Evolutionary conservation across 1,140 invertebrate species (phyloP), one percentile per base, ranked within the genome.

Genomic region (Theocolax elegans): DNA sequence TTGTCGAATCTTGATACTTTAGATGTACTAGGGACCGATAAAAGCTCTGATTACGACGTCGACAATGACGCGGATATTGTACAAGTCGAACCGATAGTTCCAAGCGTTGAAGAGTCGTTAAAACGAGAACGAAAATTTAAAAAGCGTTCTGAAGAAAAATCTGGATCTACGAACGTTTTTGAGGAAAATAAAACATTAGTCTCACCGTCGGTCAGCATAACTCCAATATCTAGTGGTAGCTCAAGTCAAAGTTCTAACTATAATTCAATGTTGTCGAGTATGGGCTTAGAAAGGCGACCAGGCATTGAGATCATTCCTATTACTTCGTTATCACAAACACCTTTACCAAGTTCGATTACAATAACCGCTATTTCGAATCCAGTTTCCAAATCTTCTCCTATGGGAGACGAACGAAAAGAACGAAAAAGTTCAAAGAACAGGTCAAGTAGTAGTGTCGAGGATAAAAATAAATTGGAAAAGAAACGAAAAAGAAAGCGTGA

Each of bases 241-340:
- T 59, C 69, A 0, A 19, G 65, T 80, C 87, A 69, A 81, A 74
- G 35, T 27, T 84, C 85, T 1, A 89, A 86, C 75, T 88, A 92
- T 67, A 89, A 88, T 17, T 90, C 90, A 7, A 89, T 91, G 75
- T 79, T 92, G 3, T 89, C 89, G 17, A 85, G 86, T 17, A 89
- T 90, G 82, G 86, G 87, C 21, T 81, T 92, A 31, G 91, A 92
- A 71, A 85, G 90, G 53, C 83, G 92, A 35, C 91, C 92, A 0
- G 92, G 92, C 0, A 94, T 94, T 65, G 93, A 94, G 81, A 93
- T 94, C 23, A 93, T 94, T 77, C 92, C 92, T 0, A 91, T 94
- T 56, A 86, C 89, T 1, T 88, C 90, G 0, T 82, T 88, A 2
- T 83, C 89, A 0, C 88, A 89, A 13, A 86, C 91, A 2, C 87